Base-by-base conservation (phyloP, 2,888 invertebrate species). In the Anarsia innoxiella region DNA sequence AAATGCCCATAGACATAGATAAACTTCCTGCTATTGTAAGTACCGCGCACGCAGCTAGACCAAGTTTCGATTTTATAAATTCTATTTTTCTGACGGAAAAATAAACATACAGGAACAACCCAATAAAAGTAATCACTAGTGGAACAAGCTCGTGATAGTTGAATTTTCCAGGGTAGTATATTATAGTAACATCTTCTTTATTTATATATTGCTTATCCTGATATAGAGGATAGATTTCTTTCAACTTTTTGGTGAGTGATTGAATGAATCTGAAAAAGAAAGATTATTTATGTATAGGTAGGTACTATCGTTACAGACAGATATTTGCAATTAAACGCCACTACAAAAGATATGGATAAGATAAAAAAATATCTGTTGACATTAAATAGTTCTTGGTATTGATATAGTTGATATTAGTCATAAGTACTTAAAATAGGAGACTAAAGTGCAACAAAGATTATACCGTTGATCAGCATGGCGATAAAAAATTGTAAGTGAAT, bases 61-160 rank as follows among this genome's bases (percentile, higher is more conserved):
- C 90, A 10, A 91, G 67, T 75, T 96, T 96, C 0, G 95, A 95
- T 59, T 93, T 93, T 25, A 95, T 93, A 63, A 95, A 89, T 70
- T 97, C 97, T 43, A 99, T 96, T 85, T 99, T 99, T 50, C 96
- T 88, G 23, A 98, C 94, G 13, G 96, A 97, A 71, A 97, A 98
- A 65, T 97, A 97, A 16, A 98, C 92, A 64, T 97, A 99, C 13
- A 96, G 83, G 65, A 97, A 96, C 16, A 98, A 83, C 10, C 95
- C 87, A 2, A 94, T 76, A 61, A 97, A 97, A 1, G 96, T 92
- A 42, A 94, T 89, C 12, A 91, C 88, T 5, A 98, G 80, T 0
- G 97, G 97, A 15, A 96, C 88, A 39, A 95, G 89, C 62, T 95
- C 95, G 57, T 90, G 89, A 54, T 93, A 90, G 61, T 93, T 94